phyloP scores from a whole-genome alignment of 1,140 invertebrate genomes.

The Drosophila insularis region DNA sequence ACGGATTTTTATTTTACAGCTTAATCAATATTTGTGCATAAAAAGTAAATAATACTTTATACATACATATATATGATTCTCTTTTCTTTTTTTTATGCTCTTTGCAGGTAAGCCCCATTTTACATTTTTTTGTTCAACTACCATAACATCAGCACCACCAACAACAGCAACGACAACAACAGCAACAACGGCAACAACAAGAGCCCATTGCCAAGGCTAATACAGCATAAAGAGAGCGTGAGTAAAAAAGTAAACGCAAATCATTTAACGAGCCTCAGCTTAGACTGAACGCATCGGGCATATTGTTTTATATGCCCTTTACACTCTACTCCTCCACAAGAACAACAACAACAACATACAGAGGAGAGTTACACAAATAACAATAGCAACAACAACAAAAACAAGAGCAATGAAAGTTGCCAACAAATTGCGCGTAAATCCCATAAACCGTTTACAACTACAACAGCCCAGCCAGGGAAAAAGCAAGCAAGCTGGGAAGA shows the following conservation, averaged over 20 bases:
- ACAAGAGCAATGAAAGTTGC: constrained; percentile 62
- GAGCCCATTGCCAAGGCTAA: constrained; percentile 43
- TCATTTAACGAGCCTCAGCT: constrained; percentile 76
- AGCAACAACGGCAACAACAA: constrained; percentile 21
- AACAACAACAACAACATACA: constrained; percentile 26
- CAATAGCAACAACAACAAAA: constrained; percentile 24
- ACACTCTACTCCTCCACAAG: neutral
- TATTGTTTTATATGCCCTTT: constrained; percentile 73
- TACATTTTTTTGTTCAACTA: constrained; percentile 55
- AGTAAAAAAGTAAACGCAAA: constrained; percentile 66
- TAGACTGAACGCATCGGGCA: constrained; percentile 67
- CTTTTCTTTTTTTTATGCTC: constrained; percentile 56
- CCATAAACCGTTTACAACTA: constrained; percentile 81
- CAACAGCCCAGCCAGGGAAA: constrained; percentile 51
- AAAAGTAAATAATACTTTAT: constrained; percentile 58
- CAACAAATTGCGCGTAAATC: constrained; percentile 80
- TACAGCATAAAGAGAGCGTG: constrained; percentile 58
- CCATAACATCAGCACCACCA: neutral
- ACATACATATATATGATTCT: constrained; percentile 13
- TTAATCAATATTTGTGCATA: constrained; percentile 76
- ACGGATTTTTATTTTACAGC: constrained; percentile 54
- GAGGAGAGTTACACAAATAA: neutral
- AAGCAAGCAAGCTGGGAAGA: neutral
- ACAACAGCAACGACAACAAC: constrained; percentile 18
- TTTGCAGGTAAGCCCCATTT: constrained; percentile 73